Conservation (phyloP, 1,140 invertebrate genomes). For the Pteromalus puparum region DNA sequence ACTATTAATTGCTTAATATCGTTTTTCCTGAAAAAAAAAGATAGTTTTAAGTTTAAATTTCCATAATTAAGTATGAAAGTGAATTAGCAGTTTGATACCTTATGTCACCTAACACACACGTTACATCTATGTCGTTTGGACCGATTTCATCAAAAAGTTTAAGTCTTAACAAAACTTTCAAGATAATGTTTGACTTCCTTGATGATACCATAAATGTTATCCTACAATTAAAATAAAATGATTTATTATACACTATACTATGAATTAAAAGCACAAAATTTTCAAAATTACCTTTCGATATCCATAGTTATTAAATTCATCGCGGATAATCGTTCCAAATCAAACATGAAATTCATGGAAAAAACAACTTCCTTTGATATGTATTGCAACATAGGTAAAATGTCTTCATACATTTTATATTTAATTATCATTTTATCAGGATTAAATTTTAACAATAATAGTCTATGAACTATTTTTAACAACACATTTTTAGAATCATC, state of each 20-base stretch:
- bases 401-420: slow-evolving; percentile 56
- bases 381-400: slow-evolving; percentile 58
- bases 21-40: slow-evolving; percentile 57
- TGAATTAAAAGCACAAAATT: not conserved
- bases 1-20: slow-evolving; percentile 61
- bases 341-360: slow-evolving; percentile 64
- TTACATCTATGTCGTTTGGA: slow-evolving; percentile 56
- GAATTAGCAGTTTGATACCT: slow-evolving; percentile 55
- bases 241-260: slow-evolving; percentile 7
- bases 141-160: slow-evolving; percentile 60
- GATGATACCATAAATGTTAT: slow-evolving; percentile 58
- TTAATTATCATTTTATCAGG: slow-evolving; percentile 30
- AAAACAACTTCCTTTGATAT: slow-evolving; percentile 61
- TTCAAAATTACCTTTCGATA: slow-evolving; percentile 58
- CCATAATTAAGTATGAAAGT: slow-evolving; percentile 19
- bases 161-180: slow-evolving; percentile 58
- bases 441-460: slow-evolving; percentile 60
- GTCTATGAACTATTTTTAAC: slow-evolving; percentile 59
- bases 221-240: slow-evolving; percentile 55
- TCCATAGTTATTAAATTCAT: slow-evolving; percentile 59
- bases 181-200: slow-evolving; percentile 59
- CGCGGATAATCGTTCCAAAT: slow-evolving; percentile 57
- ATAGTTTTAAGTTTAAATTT: not conserved
- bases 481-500: slow-evolving; percentile 52
- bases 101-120: slow-evolving; percentile 59